A percentile compares a stretch with the other conserved stretches of the same genome.
Conservation (phyloP, 1,140 invertebrate genomes). For the Aphaenogaster ashmeadi region DNA sequence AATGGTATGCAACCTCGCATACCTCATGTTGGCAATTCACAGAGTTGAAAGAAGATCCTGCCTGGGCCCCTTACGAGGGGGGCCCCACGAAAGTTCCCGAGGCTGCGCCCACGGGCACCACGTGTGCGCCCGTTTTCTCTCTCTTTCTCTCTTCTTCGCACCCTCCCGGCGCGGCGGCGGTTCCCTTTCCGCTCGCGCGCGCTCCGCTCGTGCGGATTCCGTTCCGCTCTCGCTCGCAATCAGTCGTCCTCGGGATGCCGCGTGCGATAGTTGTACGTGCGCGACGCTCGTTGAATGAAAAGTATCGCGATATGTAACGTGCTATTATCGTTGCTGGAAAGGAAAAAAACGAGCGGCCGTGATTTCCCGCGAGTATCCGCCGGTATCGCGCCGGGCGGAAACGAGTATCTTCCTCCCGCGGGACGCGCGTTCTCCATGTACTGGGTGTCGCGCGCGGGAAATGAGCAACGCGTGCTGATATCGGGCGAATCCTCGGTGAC, state of each 20-base stretch:
- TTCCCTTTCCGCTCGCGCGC: slow-evolving; percentile 40
- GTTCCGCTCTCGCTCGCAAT: slow-evolving; percentile 37
- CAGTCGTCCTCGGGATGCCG: slow-evolving; percentile 69
- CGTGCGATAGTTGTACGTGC: background rate
- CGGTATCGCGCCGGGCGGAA: slow-evolving; percentile 66
- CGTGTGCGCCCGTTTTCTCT: slow-evolving; percentile 25
- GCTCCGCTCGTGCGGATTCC: slow-evolving; percentile 53
- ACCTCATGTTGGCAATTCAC: background rate
- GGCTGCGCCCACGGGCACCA: slow-evolving; percentile 18
- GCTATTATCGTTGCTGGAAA: background rate
- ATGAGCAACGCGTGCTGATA: background rate
- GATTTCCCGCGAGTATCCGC: slow-evolving; percentile 29
- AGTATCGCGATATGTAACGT: background rate
- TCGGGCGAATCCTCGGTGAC: too few species aligned
- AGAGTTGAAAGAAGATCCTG: slow-evolving; percentile 6
- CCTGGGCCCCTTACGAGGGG: background rate
- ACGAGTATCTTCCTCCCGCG: slow-evolving; percentile 68
- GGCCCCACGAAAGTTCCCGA: background rate
- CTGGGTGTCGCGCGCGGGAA: slow-evolving; percentile 28
- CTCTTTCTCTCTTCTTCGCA: slow-evolving; percentile 46
- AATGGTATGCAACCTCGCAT: background rate
- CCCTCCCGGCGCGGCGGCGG: slow-evolving; percentile 8
- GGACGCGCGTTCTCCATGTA: slow-evolving; percentile 26
- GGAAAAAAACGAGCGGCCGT: background rate
- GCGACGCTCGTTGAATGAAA: background rate